Evolutionary conservation across 2,113 vertebrate genomes (phyloP).

Genomic region (Trinectes maculatus): DNA sequence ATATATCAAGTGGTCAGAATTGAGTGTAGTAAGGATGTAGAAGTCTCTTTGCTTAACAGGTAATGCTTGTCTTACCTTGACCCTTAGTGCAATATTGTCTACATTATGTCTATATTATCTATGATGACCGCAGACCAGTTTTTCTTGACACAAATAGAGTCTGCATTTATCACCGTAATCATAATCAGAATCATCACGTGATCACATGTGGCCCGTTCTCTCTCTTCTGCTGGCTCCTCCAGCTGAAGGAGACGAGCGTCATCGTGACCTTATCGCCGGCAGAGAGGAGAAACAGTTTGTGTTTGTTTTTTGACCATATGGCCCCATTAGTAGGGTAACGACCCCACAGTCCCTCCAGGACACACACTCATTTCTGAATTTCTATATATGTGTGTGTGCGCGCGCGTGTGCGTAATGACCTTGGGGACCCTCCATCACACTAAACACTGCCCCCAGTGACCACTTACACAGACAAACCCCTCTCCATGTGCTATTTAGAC

Average conservation of each 20-base stretch:
- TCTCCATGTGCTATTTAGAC: conserved; percentile 61
- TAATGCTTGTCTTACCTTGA: too few relatives aligned
- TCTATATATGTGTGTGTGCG: neutral
- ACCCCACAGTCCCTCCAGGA: conserved; percentile 77
- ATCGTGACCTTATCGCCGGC: conserved; percentile 78
- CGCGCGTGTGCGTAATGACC: conserved; percentile 35
- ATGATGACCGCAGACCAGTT: too few relatives aligned
- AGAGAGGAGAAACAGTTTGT: conserved; percentile 73
- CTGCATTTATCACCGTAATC: too few relatives aligned
- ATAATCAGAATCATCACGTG: too few relatives aligned
- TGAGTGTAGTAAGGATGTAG: too few relatives aligned
- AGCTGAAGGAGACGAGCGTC: conserved; percentile 71
- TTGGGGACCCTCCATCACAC: conserved; percentile 65
- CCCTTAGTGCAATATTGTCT: too few relatives aligned
- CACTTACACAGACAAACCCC: conserved; percentile 58
- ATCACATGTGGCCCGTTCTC: conserved; percentile 45
- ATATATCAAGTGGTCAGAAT: too few relatives aligned
- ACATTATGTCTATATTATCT: too few relatives aligned
- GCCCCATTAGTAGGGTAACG: conserved; percentile 83
- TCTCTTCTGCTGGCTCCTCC: conserved; percentile 53
- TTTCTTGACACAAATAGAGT: too few relatives aligned
- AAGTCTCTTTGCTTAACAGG: too few relatives aligned
- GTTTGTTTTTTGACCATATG: conserved; percentile 85
- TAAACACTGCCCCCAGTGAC: conserved; percentile 69
- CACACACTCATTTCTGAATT: conserved; percentile 45